A percentile compares a stretch with the other conserved stretches of the same genome.
Evolutionary conservation across 2,113 vertebrate genomes (phyloP).

Genomic region (cat (Felis catus)): DNA sequence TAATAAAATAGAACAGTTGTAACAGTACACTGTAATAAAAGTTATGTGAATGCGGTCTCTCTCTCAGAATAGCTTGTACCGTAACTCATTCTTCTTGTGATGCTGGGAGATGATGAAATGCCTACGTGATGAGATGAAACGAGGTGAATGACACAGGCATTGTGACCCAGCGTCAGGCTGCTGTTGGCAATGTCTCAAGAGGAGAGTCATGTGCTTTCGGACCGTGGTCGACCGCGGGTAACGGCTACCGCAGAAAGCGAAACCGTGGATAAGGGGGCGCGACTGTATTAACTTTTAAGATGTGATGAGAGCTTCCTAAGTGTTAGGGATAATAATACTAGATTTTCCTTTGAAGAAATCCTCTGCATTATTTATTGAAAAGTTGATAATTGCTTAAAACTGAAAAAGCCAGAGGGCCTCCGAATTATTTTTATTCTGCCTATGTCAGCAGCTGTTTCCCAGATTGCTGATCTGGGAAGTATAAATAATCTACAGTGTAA

Average conservation of each 20-base stretch:
- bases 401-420: not conserved
- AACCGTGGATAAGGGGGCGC: not conserved
- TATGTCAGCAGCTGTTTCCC: not conserved
- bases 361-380: slow-evolving; percentile 61
- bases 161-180: not conserved
- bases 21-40: not conserved
- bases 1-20: not conserved
- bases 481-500: not conserved
- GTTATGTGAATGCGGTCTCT: not conserved
- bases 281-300: not conserved
- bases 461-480: not conserved
- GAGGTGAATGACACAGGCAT: not conserved
- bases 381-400: slow-evolving; percentile 47
- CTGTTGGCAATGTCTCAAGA: not conserved
- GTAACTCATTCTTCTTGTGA: not conserved
- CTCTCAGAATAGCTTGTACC: not conserved
- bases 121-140: not conserved
- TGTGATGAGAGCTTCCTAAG: not conserved
- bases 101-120: not conserved
- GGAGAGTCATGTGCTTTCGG: not conserved
- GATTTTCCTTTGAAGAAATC: slow-evolving; percentile 51
- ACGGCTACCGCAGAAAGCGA: not conserved
- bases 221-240: not conserved
- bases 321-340: slow-evolving; percentile 13
- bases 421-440: not conserved